These are phyloP conservation scores for Ecdyonurus torrentis DNA, from an alignment of 2,888 invertebrate species.

Conservation along the genomic window DNA sequence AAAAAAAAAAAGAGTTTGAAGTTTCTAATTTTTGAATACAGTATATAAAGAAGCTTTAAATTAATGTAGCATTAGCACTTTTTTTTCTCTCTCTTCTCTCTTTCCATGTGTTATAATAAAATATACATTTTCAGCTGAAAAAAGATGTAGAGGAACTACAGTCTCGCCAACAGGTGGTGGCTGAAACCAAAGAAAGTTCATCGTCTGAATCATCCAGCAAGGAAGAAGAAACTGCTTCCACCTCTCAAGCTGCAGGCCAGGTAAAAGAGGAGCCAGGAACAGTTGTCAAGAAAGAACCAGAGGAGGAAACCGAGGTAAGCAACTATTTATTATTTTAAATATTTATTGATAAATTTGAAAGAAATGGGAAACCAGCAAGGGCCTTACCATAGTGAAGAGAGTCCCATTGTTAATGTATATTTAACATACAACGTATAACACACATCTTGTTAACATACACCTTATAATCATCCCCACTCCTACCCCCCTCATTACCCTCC, in stretches of 20 bases:
- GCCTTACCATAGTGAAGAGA: no score
- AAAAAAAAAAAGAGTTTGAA: no score
- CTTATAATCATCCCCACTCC: no score
- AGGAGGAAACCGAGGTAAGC: slow-evolving; percentile 16
- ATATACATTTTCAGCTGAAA: slow-evolving; percentile 31
- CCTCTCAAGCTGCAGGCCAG: slow-evolving; percentile 23
- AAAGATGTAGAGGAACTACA: slow-evolving; percentile 50
- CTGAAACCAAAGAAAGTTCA: slow-evolving; percentile 33
- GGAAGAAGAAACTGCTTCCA: slow-evolving; percentile 30
- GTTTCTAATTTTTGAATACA: neutral
- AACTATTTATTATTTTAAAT: neutral
- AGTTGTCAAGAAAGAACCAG: slow-evolving; percentile 24
- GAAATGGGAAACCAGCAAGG: no score
- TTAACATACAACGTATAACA: no score
- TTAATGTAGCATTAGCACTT: neutral
- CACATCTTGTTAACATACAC: no score
- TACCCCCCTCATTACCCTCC: no score
- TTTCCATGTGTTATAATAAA: no score
- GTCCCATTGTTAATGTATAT: no score
- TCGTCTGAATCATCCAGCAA: slow-evolving; percentile 30
- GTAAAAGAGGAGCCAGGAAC: slow-evolving; percentile 37
- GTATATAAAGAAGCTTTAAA: neutral
- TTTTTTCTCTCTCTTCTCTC: no score
- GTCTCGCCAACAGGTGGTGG: slow-evolving; percentile 34
- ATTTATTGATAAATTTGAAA: no score